Conservation (phyloP, 2,113 vertebrate species). For the Gobio gobio region DNA sequence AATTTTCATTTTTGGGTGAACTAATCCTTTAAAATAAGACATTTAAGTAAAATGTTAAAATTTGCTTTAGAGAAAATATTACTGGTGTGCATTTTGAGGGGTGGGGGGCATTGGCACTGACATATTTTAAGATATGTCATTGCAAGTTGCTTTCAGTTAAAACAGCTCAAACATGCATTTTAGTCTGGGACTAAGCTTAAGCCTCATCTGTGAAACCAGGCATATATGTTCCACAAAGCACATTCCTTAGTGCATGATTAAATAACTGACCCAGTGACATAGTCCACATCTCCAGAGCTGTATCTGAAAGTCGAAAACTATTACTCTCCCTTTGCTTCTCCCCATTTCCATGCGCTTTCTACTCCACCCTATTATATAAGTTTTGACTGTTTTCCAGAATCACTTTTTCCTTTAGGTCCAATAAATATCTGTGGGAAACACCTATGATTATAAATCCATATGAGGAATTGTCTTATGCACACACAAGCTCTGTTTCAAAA, state of each 20-base stretch:
- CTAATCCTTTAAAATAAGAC: no score
- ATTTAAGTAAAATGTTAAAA: no score
- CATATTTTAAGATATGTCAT: no score
- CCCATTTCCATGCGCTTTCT: slow-evolving; percentile 9
- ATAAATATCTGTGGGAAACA: slow-evolving; percentile 34
- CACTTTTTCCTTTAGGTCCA: slow-evolving; percentile 25
- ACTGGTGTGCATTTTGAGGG: no score
- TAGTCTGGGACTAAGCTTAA: no score
- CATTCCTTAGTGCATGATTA: neutral
- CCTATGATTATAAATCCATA: slow-evolving; percentile 43
- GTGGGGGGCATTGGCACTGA: no score
- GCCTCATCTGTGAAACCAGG: no score
- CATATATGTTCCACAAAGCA: neutral
- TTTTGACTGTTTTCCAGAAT: neutral
- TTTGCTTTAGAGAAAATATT: no score
- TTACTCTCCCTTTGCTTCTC: neutral
- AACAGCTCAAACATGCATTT: no score
- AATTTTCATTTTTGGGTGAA: no score
- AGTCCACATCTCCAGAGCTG: slow-evolving; percentile 9
- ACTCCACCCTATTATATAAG: slow-evolving; percentile 37
- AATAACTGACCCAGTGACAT: neutral
- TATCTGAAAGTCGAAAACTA: slow-evolving; percentile 11
- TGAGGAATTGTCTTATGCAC: neutral
- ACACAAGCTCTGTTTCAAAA: slow-evolving; percentile 10
- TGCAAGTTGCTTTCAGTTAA: no score